Evolutionary conservation across 1,140 invertebrate species (phyloP).

Genomic region (Brachionus calyciflorus): DNA sequence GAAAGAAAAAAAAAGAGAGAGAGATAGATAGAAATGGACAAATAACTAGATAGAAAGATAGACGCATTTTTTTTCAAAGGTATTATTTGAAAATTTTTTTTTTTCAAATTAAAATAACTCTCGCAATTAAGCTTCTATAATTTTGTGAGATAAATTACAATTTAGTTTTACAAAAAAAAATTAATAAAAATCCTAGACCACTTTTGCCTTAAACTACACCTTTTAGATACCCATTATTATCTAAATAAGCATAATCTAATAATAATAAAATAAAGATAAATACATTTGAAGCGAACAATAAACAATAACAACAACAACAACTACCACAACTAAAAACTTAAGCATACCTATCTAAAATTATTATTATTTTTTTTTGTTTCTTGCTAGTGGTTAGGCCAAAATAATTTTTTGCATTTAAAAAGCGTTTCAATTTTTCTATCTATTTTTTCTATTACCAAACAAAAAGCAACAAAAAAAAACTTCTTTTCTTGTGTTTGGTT

Average conservation of each 20-base stretch:
- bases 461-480: background rate
- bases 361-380: background rate
- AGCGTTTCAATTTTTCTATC: constrained; percentile 25
- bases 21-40: no score
- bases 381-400: background rate
- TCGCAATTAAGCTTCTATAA: constrained; percentile 23
- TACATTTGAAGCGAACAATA: constrained; percentile 34
- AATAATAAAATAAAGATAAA: background rate
- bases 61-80: constrained; percentile 39
- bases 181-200: constrained; percentile 10
- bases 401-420: constrained; percentile 24
- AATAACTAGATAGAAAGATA: constrained; percentile 37
- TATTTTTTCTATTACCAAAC: background rate
- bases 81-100: no score
- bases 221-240: constrained; percentile 18
- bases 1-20: background rate
- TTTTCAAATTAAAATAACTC: constrained; percentile 43
- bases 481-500: no score
- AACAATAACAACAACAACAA: constrained; percentile 9
- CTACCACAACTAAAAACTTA: no score
- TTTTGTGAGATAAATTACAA: constrained; percentile 33
- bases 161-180: background rate
- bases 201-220: background rate
- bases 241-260: constrained; percentile 38
- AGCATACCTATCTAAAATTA: no score